phyloP scores from a whole-genome alignment of 2,888 invertebrate species.

The Heliconius aoede region DNA sequence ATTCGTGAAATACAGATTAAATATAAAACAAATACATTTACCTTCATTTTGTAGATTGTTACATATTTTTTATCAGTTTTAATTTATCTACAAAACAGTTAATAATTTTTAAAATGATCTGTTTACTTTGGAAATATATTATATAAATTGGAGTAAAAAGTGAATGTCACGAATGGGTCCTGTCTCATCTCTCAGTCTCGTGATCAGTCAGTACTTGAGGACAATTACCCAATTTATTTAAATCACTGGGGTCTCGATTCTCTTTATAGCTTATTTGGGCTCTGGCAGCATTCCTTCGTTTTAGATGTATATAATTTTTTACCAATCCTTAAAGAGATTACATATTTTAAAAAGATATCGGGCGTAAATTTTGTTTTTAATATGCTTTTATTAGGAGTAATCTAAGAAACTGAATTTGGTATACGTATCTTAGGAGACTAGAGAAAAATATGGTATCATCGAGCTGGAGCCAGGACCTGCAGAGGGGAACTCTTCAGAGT shows the following conservation, averaged over 20 bases:
- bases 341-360: neutral
- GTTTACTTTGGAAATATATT: neutral
- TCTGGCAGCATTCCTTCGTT: slow-evolving; percentile 29
- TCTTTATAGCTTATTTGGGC: slow-evolving; percentile 51
- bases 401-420: no score
- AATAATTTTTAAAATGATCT: neutral
- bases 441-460: no score
- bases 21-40: neutral
- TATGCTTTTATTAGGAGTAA: no score
- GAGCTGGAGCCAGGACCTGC: no score
- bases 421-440: no score
- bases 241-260: slow-evolving; percentile 51
- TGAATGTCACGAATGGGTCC: neutral
- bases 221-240: slow-evolving; percentile 57
- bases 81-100: neutral
- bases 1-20: neutral
- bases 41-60: neutral
- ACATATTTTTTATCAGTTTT: neutral
- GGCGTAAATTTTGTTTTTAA: no score
- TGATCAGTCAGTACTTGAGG: slow-evolving; percentile 38
- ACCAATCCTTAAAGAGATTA: neutral
- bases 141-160: neutral
- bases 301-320: neutral
- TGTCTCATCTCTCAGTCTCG: slow-evolving; percentile 32
- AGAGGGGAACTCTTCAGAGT: no score